Percentiles rank a stretch among this genome's conserved stretches.
These are phyloP conservation scores for Synergus itoensis DNA, from an alignment of 2,888 invertebrate genomes.

Conservation along the genomic window DNA sequence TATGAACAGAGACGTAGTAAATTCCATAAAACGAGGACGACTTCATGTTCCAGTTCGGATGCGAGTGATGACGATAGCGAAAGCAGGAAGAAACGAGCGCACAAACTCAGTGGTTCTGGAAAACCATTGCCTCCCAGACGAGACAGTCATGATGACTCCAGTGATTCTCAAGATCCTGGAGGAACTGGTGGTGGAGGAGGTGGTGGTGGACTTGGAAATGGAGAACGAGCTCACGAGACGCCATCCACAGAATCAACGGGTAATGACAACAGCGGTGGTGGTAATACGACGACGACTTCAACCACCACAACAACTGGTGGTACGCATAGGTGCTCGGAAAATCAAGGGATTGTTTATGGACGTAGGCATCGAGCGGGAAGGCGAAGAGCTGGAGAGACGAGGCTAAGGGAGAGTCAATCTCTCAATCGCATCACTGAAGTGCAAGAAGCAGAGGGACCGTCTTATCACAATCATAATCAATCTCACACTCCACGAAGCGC, in stretches of 20 bases:
- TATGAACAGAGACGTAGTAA: slow-evolving; percentile 84
- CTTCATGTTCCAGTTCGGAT: slow-evolving; percentile 96
- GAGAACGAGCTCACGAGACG: slow-evolving; percentile 52
- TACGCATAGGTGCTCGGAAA: slow-evolving; percentile 69
- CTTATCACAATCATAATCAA: slow-evolving; percentile 58
- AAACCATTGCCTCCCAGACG: slow-evolving; percentile 83
- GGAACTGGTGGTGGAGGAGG: slow-evolving; percentile 76
- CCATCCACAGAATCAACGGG: slow-evolving; percentile 58
- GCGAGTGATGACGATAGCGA: slow-evolving; percentile 94
- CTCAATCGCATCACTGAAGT: slow-evolving; percentile 92
- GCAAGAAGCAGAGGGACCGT: slow-evolving; percentile 83
- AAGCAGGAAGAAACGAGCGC: slow-evolving; percentile 88
- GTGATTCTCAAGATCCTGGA: slow-evolving; percentile 88
- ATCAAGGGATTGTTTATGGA: slow-evolving; percentile 75
- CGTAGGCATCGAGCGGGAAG: slow-evolving; percentile 80
- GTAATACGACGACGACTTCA: slow-evolving; percentile 66
- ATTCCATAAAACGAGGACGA: slow-evolving; percentile 87
- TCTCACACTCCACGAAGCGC: slow-evolving; percentile 56
- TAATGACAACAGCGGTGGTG: slow-evolving; percentile 56
- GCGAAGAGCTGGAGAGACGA: slow-evolving; percentile 82
- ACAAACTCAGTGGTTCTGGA: slow-evolving; percentile 83
- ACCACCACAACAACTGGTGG: slow-evolving; percentile 66
- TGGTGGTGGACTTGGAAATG: slow-evolving; percentile 61
- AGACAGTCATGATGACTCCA: slow-evolving; percentile 92
- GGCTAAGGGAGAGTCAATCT: slow-evolving; percentile 90